Evolutionary conservation across 2,888 invertebrate genomes (phyloP).

Genomic region (Torymus auratus): DNA sequence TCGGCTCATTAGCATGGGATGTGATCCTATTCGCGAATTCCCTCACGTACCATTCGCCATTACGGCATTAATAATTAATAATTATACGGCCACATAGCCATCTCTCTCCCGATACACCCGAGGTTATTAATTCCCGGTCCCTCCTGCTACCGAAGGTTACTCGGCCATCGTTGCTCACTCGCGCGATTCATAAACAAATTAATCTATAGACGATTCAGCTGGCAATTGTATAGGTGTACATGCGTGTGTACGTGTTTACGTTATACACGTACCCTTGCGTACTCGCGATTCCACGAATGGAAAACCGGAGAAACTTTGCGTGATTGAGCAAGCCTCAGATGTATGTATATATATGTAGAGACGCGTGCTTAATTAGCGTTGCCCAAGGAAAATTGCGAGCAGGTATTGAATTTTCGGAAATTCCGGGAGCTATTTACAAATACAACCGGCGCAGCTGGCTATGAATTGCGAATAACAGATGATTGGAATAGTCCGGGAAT

Average conservation of each 20-base stretch:
- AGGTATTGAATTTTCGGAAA: too few relatives aligned
- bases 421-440: too few relatives aligned
- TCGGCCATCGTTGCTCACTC: background rate
- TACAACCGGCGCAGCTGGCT: too few relatives aligned
- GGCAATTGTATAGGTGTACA: too few relatives aligned
- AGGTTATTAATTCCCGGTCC: conserved; percentile 3
- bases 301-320: conserved; percentile 42
- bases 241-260: background rate
- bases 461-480: too few relatives aligned
- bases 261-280: background rate
- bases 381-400: background rate
- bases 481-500: too few relatives aligned
- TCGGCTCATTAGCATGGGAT: background rate
- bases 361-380: background rate
- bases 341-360: background rate
- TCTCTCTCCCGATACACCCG: conserved; percentile 1
- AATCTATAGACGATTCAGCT: background rate
- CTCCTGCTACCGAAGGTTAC: conserved; percentile 18
- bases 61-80: conserved; percentile 20
- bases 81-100: background rate
- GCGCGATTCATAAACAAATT: conserved; percentile 24
- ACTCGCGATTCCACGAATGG: background rate
- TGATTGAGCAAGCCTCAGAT: conserved; percentile 7
- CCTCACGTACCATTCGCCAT: conserved; percentile 36
- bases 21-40: conserved; percentile 10